Evolutionary conservation across 2,797 vertebrate species (phyloP), one percentile per base, ranked within the genome.

Genomic region (Vespertilio murinus): DNA sequence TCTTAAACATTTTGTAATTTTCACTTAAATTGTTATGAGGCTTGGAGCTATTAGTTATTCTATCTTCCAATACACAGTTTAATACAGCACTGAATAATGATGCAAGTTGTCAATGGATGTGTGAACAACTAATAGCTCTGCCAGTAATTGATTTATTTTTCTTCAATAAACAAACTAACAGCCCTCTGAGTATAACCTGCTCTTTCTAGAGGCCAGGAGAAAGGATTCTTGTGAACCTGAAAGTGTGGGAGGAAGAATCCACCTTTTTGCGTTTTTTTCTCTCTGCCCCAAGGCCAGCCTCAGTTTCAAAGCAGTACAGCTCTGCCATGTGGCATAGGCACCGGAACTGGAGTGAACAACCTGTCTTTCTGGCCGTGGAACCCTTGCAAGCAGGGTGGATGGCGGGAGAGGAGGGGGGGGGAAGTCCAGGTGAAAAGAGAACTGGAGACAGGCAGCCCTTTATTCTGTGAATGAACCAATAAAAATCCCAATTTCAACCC

Each of bases 41-140:
- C 97, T 98, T 97, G 98, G 99, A 99, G 99, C 99, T 99, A 98
- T 99, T 99, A 99, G 99, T 99, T 99, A 98, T 98, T 99, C 99
- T 98, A 97, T 99, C 99, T 98, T 98, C 99, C 98, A 98, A 96
- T 97, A 99, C 99, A 99, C 98, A 99, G 98, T 99, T 98, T 98
- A 98, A 99, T 99, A 99, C 99, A 67, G n/a, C 64, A 33, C n/a
- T 67, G n/a, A 65, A 65, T 65, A 20, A 33, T 65, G 64, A 65
- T 65, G 64, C 64, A 33, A 33, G n/a, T 35, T 10, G n/a, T 67
- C 64, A 67, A 20, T 67, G n/a, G 64, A 67, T 67, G 18, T 33
- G n/a, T 67, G 64, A 67, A 33, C 64, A 67, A 35, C 17, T 20
- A 65, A 33, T 35, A 67, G n/a, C 8, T 67, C 64, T 67, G 64